Evolutionary conservation across 1,140 invertebrate genomes (phyloP).

Genomic region (Wiebesia pumilae): DNA sequence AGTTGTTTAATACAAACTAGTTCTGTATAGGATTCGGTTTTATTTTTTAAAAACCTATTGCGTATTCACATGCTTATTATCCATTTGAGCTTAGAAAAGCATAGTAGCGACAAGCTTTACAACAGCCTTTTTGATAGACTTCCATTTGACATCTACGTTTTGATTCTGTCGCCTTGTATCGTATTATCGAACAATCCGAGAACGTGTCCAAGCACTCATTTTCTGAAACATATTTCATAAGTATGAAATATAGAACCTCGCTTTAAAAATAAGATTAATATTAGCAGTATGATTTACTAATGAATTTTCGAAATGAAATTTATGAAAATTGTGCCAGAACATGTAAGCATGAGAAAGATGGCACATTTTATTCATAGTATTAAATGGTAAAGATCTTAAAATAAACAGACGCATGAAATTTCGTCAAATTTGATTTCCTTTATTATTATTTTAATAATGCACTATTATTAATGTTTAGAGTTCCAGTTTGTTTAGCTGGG

Average conservation of each 20-base stretch:
- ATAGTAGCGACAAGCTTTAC: slow-evolving; percentile 31
- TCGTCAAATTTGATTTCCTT: too few species aligned
- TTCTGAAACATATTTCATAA: slow-evolving; percentile 34
- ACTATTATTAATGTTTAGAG: too few species aligned
- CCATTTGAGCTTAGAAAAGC: slow-evolving; percentile 5
- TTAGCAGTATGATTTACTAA: too few species aligned
- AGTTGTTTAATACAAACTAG: not conserved
- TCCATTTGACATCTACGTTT: slow-evolving; percentile 27
- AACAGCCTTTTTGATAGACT: slow-evolving; percentile 23
- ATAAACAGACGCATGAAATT: too few species aligned
- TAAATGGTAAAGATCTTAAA: too few species aligned
- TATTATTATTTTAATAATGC: too few species aligned
- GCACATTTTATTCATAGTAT: too few species aligned
- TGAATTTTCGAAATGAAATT: too few species aligned
- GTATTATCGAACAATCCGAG: slow-evolving; percentile 31
- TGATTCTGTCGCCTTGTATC: not conserved
- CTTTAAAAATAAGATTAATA: not conserved
- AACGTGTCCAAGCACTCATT: slow-evolving; percentile 16
- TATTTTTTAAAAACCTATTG: not conserved
- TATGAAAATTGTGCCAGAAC: too few species aligned
- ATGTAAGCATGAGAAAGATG: too few species aligned
- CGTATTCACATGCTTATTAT: not conserved
- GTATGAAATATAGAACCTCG: not conserved
- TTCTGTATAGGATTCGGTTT: not conserved
- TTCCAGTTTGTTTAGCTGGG: too few species aligned